phyloP scores from a whole-genome alignment of 2,797 vertebrate species.

The Mormyrus hasselquistii region DNA sequence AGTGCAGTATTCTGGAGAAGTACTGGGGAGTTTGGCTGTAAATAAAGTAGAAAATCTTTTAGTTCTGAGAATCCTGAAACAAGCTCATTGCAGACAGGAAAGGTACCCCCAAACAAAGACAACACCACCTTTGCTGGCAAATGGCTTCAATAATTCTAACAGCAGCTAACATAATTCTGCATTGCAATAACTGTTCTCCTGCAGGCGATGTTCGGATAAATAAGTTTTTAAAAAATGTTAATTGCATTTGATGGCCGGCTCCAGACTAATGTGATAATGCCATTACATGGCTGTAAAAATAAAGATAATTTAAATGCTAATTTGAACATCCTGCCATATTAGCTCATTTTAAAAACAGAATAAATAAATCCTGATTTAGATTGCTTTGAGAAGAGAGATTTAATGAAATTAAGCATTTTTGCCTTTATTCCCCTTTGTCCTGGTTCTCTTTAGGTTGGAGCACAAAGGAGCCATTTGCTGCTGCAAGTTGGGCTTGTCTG shows the following conservation, averaged over 20 bases:
- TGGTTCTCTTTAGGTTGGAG: slow-evolving; percentile 22
- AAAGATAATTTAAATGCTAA: slow-evolving; percentile 74
- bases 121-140: slow-evolving; percentile 48
- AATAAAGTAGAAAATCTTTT: background rate
- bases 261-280: slow-evolving; percentile 68
- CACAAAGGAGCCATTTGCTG: slow-evolving; percentile 46
- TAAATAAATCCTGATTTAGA: slow-evolving; percentile 60
- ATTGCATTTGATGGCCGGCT: slow-evolving; percentile 73
- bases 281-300: slow-evolving; percentile 64
- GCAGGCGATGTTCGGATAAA: slow-evolving; percentile 69
- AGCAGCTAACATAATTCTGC: slow-evolving; percentile 66
- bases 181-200: slow-evolving; percentile 67
- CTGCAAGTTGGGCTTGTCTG: slow-evolving; percentile 44
- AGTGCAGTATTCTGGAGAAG: background rate
- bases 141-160: slow-evolving; percentile 71
- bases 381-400: slow-evolving; percentile 54
- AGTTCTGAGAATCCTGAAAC: slow-evolving; percentile 8
- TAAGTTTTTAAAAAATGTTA: slow-evolving; percentile 71
- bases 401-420: slow-evolving; percentile 46
- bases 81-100: slow-evolving; percentile 2
- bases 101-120: slow-evolving; percentile 31
- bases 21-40: background rate
- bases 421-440: slow-evolving; percentile 33
- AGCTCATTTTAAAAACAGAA: slow-evolving; percentile 59
- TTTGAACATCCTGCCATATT: slow-evolving; percentile 65